A percentile compares a stretch with the other conserved stretches of the same genome.
These are phyloP conservation scores for Tragopan temminckii DNA, from an alignment of 2,797 vertebrate species.

Conservation along the genomic window DNA sequence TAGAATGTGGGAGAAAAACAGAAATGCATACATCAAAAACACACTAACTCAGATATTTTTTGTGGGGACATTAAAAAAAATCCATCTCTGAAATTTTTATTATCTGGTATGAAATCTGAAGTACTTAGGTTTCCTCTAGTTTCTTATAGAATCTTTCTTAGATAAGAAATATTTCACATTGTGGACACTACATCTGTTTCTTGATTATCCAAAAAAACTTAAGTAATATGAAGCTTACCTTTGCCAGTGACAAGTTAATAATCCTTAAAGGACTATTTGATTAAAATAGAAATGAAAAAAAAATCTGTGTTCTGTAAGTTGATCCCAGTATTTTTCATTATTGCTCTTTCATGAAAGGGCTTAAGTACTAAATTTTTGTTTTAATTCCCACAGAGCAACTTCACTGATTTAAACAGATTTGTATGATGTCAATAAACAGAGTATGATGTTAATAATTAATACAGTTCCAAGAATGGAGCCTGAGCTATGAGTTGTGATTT, in stretches of 20 bases:
- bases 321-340: not conserved
- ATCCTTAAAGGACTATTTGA: not conserved
- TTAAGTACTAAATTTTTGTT: constrained; percentile 4
- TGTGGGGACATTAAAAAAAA: not conserved
- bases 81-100: not conserved
- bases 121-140: not conserved
- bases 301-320: not conserved
- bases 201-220: not conserved
- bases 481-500: not conserved
- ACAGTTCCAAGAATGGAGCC: not conserved
- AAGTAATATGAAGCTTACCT: not conserved
- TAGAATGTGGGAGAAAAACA: not conserved
- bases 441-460: not conserved
- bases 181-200: not conserved
- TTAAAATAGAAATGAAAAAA: not conserved
- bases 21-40: not conserved
- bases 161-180: not conserved
- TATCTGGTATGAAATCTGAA: not conserved
- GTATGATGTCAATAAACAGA: not conserved
- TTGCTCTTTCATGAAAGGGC: not conserved
- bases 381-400: not conserved
- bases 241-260: not conserved
- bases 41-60: not conserved
- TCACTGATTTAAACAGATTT: not conserved
- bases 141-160: not conserved